These are phyloP conservation scores for Oopsacas minuta DNA, from an alignment of 37 sponge, comb jelly and placozoan species.

Conservation along the genomic window DNA sequence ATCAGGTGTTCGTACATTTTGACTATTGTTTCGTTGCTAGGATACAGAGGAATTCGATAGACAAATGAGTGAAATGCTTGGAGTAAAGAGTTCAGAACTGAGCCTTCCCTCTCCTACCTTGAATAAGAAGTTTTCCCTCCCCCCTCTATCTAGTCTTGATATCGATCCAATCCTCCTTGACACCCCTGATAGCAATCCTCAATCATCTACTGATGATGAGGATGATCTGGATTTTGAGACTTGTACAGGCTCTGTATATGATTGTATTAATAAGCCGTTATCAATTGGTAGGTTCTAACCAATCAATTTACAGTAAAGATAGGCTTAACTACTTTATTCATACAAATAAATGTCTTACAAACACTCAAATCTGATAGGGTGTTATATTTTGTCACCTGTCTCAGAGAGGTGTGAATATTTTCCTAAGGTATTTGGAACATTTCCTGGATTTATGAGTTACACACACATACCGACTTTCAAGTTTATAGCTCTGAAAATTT, in stretches of 20 bases:
- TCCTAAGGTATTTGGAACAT: no score
- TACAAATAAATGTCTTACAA: no score
- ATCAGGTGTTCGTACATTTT: no score
- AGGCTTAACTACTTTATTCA: no score
- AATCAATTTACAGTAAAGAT: no score
- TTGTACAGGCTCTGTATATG: background rate
- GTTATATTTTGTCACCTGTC: no score
- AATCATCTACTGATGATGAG: background rate
- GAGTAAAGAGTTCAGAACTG: background rate
- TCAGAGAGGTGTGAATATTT: no score
- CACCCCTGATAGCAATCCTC: background rate
- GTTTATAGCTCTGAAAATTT: no score
- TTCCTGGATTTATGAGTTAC: no score
- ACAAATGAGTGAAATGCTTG: background rate
- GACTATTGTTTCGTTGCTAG: background rate
- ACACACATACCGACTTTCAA: no score
- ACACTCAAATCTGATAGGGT: no score
- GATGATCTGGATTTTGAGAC: background rate
- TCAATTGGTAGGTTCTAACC: background rate
- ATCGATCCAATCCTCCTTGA: background rate
- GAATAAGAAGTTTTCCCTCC: background rate
- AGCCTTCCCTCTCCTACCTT: background rate
- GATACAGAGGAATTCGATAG: constrained; percentile 17
- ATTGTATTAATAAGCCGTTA: background rate
- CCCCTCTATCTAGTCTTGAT: background rate